Base-by-base conservation (phyloP, 2,888 invertebrate genomes). In the Thalpophila matura region DNA sequence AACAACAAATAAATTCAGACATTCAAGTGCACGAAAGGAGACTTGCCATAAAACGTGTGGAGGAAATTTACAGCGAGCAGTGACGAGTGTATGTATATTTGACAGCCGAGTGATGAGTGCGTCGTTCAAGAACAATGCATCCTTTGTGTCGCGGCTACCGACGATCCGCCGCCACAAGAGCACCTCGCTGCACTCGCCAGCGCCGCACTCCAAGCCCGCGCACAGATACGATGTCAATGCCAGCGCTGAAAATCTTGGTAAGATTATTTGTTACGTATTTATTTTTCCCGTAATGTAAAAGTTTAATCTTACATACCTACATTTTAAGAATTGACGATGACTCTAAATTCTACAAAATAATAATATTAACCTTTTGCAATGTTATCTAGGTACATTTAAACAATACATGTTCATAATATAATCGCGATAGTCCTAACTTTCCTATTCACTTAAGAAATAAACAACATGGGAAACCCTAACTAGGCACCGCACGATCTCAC, bases 51-150 rank as follows among this genome's bases (percentile, higher is more conserved):
- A 51, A 55, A 47, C 22, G 24, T 53, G 42, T 6, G 27, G 20
- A 12, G 33, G 50, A 49, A 31, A 66, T 74, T 29, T 42, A 51
- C 59, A 62, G 45, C 43, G 24, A 38, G 33, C 37, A 57, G 49
- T 74, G 76, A 83, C 63, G 64, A 81, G 77, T 77, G 59, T 77
- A 65, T 83, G 83, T 87, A 74, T 87, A 81, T 86, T 90, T 87
- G 88, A 85, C 95, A 97, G 97, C 94, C 96, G 97, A 87, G 96
- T 96, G 91, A 95, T 95, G 93, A 93, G 95, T 87, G 97, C 97
- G 87, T 98, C 98, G 92, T 98, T 98, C 96, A 98, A 98, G 96
- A 98, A 98, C 96, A 98, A 98, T 95, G 97, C 98, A 81, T 98
- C 98, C 59, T 98, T 98, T 95, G 98, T 98, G 90, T 98, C 98